Percentiles rank a stretch among this genome's conserved stretches.
phyloP scores from a whole-genome alignment of 1,140 invertebrate species.

The Hestina assimilis region DNA sequence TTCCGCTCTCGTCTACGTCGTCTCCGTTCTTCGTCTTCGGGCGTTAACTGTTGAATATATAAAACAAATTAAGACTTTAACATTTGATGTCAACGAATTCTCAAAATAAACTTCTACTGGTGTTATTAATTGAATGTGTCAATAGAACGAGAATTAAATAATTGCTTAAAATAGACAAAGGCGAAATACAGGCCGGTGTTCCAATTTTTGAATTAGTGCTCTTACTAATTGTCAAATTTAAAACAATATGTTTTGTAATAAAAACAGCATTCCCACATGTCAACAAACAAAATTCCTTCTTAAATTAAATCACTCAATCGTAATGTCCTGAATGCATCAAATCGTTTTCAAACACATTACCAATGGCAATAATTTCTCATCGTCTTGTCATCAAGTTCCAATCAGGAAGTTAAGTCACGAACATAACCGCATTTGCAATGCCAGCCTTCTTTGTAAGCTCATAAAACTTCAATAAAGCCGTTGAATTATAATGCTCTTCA shows the following conservation, averaged over 20 bases:
- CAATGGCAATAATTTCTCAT: conserved; percentile 45
- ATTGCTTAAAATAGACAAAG: no score
- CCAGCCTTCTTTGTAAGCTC: conserved; percentile 61
- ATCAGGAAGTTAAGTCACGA: conserved; percentile 69
- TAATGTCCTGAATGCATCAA: conserved; percentile 15
- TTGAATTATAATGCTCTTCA: conserved; percentile 60
- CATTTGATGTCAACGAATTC: no score
- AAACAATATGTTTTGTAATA: background rate
- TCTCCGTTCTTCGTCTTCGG: conserved; percentile 93
- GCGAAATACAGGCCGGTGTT: no score
- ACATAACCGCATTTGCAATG: conserved; percentile 55
- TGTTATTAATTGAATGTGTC: no score
- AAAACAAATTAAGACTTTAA: background rate
- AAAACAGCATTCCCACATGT: background rate
- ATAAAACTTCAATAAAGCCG: conserved; percentile 73
- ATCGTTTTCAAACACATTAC: conserved; percentile 11
- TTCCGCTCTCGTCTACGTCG: conserved; percentile 91
- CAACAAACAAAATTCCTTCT: background rate
- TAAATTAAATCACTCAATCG: conserved; percentile 12
- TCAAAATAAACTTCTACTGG: no score
- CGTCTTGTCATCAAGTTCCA: conserved; percentile 40
- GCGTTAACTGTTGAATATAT: conserved; percentile 84
- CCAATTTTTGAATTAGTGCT: no score
- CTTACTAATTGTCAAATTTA: background rate
- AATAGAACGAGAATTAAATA: no score